A percentile compares a stretch with the other conserved stretches of the same genome.
Conservation (phyloP, 2,888 invertebrate genomes). For the Amphipoea oculea region DNA sequence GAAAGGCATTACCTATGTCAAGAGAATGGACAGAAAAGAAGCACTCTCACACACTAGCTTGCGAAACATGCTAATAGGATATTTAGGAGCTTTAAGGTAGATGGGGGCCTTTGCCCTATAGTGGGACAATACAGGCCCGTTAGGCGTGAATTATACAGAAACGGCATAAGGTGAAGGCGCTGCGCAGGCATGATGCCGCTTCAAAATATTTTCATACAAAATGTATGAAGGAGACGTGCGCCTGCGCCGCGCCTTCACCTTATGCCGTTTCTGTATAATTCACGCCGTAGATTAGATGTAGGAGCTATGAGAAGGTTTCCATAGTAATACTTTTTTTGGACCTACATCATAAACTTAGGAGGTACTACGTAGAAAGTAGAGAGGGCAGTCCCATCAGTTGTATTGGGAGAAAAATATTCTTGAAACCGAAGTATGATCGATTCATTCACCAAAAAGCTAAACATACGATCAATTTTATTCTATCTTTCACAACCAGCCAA, state of each 20-base stretch:
- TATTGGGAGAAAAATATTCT: not conserved
- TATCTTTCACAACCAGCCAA: conserved; percentile 15
- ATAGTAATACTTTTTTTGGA: not conserved
- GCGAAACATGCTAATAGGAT: not conserved
- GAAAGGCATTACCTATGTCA: not conserved
- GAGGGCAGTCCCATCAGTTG: not conserved
- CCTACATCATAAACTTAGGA: not conserved
- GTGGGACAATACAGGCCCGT: too few relatives aligned
- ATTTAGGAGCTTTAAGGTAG: not conserved
- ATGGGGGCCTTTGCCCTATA: too few relatives aligned
- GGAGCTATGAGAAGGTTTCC: too few relatives aligned
- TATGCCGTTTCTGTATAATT: too few relatives aligned
- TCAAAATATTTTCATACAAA: too few relatives aligned
- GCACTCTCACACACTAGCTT: not conserved
- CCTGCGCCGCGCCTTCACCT: too few relatives aligned
- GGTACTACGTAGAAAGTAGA: too few relatives aligned
- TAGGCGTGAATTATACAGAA: too few relatives aligned
- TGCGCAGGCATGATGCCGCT: too few relatives aligned
- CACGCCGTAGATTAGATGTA: too few relatives aligned
- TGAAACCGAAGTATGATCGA: not conserved
- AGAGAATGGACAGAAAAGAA: not conserved
- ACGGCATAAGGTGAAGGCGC: too few relatives aligned
- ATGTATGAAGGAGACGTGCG: too few relatives aligned
- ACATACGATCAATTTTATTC: not conserved
- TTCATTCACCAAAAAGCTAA: not conserved